Conservation (phyloP, 2,113 vertebrate genomes). For the Aviceda subcristata region DNA sequence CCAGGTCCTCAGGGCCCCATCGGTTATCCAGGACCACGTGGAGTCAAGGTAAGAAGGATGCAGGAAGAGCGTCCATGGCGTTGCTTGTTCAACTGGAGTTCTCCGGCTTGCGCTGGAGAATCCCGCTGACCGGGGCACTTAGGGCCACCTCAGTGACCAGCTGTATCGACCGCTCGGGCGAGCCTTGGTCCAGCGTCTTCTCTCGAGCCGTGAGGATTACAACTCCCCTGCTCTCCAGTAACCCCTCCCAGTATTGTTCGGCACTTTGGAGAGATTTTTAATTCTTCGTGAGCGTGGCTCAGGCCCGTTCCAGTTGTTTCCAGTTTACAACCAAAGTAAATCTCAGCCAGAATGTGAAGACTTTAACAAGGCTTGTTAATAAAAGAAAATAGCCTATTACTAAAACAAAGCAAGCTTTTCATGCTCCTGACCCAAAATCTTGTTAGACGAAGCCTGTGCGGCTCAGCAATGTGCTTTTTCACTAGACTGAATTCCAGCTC, state of each 20-base stretch:
- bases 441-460: not conserved
- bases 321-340: not conserved
- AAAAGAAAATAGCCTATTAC: not conserved
- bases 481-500: not conserved
- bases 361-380: not conserved
- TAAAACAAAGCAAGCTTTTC: not conserved
- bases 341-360: not conserved
- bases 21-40: constrained; percentile 91
- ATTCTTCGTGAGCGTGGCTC: not conserved
- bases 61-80: fast-evolving
- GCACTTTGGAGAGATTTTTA: not conserved
- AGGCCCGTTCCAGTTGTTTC: not conserved
- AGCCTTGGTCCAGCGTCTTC: not conserved
- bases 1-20: constrained; percentile 93
- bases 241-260: not conserved
- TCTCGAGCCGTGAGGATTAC: fast-evolving
- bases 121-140: fast-evolving
- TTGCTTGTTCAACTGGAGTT: not conserved
- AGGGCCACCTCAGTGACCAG: not conserved
- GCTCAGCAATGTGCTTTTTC: not conserved
- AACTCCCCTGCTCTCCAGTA: not conserved
- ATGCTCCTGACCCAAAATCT: not conserved
- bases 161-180: fast-evolving
- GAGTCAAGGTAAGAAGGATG: constrained; percentile 87
- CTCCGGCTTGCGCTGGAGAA: not conserved